Evolutionary conservation across 2,113 vertebrate species (phyloP).

Genomic region (Cyanoramphus novaezelandiae): DNA sequence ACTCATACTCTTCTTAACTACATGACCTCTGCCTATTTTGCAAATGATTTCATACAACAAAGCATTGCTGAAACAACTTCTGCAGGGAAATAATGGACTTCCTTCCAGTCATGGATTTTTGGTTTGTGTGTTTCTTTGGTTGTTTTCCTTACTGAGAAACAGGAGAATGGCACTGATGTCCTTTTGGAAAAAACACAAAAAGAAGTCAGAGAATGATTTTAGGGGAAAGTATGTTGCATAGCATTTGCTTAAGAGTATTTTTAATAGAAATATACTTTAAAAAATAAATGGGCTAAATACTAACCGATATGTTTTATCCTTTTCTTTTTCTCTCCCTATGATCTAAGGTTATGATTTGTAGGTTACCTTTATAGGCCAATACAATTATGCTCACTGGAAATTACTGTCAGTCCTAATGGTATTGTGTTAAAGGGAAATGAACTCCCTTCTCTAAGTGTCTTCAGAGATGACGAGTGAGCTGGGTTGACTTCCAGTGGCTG

Average conservation of each 20-base stretch:
- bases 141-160: not conserved
- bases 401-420: not conserved
- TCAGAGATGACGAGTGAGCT: not conserved
- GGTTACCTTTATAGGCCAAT: not conserved
- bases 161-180: not conserved
- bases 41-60: not conserved
- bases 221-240: not conserved
- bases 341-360: not conserved
- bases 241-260: not conserved
- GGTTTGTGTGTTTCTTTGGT: not conserved
- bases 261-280: not conserved
- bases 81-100: not conserved
- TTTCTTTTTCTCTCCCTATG: not conserved
- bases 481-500: not conserved
- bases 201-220: not conserved
- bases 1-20: not conserved
- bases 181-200: not conserved
- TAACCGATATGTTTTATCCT: not conserved
- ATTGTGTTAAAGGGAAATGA: not conserved
- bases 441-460: not conserved
- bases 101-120: not conserved
- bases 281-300: not conserved
- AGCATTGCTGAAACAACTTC: not conserved
- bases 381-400: not conserved
- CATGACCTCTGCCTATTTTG: not conserved